A percentile compares a stretch with the other conserved stretches of the same genome.
These are phyloP conservation scores for Caenorhabditis inopinata DNA, from an alignment of 1,140 invertebrate species.

Conservation along the genomic window DNA sequence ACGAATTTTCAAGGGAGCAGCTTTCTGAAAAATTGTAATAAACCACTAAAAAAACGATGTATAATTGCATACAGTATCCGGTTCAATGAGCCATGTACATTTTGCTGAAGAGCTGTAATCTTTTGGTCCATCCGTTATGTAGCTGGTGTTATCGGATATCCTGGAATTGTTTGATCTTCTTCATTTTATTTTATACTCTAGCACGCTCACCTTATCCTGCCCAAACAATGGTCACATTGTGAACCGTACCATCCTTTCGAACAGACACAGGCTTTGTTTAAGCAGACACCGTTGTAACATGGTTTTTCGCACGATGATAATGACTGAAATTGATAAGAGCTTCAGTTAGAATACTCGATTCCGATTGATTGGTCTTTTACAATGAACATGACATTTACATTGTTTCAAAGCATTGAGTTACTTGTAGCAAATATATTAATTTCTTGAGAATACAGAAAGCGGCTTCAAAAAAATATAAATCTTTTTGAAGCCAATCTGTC, in stretches of 20 bases:
- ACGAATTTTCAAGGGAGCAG: conserved; percentile 49
- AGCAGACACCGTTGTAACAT: conserved; percentile 62
- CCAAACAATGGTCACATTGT: conserved; percentile 62
- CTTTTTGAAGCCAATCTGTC: too few relatives aligned
- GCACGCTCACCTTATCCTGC: conserved; percentile 52
- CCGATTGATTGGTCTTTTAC: too few relatives aligned
- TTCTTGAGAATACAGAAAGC: too few relatives aligned
- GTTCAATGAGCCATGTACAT: conserved; percentile 64
- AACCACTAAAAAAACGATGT: not conserved
- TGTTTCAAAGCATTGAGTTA: too few relatives aligned
- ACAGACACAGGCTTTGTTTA: conserved; percentile 52
- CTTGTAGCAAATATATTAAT: too few relatives aligned
- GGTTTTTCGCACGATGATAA: conserved; percentile 56
- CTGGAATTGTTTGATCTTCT: conserved; percentile 47
- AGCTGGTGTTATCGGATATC: conserved; percentile 30
- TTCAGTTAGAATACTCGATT: too few relatives aligned
- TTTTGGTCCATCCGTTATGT: conserved; percentile 54
- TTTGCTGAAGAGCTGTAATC: conserved; percentile 58
- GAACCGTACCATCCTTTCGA: conserved; percentile 61
- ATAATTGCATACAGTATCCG: conserved; percentile 9
- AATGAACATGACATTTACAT: too few relatives aligned
- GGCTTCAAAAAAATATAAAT: too few relatives aligned
- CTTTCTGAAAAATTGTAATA: not conserved
- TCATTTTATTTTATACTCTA: not conserved
- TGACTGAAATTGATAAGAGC: conserved; percentile 36